A percentile compares a stretch with the other conserved stretches of the same genome.
Conservation (phyloP, 2,888 invertebrate genomes). For the Strigamia transsilvanica region DNA sequence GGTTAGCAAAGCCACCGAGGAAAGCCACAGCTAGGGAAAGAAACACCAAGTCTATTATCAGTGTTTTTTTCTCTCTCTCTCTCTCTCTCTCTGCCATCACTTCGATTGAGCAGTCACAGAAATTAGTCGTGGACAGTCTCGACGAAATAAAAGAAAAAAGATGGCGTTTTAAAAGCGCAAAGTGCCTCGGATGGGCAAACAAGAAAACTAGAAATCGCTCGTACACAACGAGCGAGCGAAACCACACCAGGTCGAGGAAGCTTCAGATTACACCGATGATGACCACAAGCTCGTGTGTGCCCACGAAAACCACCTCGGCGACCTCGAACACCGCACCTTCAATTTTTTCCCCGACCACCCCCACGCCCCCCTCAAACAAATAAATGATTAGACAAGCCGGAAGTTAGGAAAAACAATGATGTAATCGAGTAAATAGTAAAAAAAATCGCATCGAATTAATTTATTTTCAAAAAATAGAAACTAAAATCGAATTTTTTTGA, state of each 20-base stretch:
- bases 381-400: too few relatives aligned
- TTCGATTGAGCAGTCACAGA: conserved; percentile 2
- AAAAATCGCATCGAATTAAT: too few relatives aligned
- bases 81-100: neutral
- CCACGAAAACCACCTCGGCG: neutral
- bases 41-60: neutral
- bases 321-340: neutral
- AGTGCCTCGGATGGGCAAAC: neutral
- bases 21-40: conserved; percentile 9
- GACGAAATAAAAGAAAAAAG: neutral
- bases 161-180: neutral
- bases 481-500: too few relatives aligned
- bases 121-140: neutral
- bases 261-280: neutral
- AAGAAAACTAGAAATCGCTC: neutral
- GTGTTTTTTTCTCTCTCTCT: neutral
- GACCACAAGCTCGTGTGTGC: conserved; percentile 20
- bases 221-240: neutral
- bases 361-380: too few relatives aligned
- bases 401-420: too few relatives aligned
- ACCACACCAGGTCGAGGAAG: neutral
- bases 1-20: conserved; percentile 20
- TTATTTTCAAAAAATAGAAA: too few relatives aligned
- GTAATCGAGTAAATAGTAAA: too few relatives aligned
- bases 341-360: neutral